phyloP scores from a whole-genome alignment of 92 coral and sea anemone species.

The Montipora capitata region DNA sequence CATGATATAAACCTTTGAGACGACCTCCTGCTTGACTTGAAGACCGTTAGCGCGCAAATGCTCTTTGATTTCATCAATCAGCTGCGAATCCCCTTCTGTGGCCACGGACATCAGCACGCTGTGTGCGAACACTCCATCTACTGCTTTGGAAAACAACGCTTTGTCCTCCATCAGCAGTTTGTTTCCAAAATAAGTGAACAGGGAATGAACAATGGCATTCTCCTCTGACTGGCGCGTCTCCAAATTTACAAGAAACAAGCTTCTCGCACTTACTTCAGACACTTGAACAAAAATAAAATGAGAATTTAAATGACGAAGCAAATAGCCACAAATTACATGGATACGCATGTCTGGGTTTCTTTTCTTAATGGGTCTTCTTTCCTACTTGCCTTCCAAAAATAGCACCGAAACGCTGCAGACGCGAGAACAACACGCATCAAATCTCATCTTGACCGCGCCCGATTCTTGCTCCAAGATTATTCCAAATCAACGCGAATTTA shows the following conservation, averaged over 20 bases:
- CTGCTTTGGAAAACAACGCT: constrained; percentile 78
- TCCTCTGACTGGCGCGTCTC: constrained; percentile 96
- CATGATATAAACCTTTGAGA: constrained; percentile 74
- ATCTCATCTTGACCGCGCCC: too few species aligned
- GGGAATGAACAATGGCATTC: constrained; percentile 87
- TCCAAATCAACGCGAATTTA: too few species aligned
- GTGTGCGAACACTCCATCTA: constrained; percentile 93
- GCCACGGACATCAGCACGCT: constrained; percentile 91
- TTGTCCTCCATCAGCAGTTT: constrained; percentile 79
- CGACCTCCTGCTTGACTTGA: constrained; percentile 86
- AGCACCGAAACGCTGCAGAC: too few species aligned
- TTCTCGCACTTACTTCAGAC: constrained; percentile 52
- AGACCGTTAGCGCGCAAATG: constrained; percentile 87
- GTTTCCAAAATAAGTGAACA: constrained; percentile 85
- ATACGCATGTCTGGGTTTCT: too few species aligned
- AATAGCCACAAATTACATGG: neutral
- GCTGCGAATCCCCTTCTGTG: constrained; percentile 78
- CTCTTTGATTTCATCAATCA: constrained; percentile 87
- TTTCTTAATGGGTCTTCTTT: too few species aligned
- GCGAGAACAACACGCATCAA: too few species aligned
- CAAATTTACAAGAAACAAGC: constrained; percentile 89
- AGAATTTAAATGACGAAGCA: neutral
- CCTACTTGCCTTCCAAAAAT: too few species aligned
- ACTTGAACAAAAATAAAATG: neutral
- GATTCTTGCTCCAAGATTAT: too few species aligned